phyloP scores from a whole-genome alignment of 2,888 invertebrate species.

The Cephus rjabovi region DNA sequence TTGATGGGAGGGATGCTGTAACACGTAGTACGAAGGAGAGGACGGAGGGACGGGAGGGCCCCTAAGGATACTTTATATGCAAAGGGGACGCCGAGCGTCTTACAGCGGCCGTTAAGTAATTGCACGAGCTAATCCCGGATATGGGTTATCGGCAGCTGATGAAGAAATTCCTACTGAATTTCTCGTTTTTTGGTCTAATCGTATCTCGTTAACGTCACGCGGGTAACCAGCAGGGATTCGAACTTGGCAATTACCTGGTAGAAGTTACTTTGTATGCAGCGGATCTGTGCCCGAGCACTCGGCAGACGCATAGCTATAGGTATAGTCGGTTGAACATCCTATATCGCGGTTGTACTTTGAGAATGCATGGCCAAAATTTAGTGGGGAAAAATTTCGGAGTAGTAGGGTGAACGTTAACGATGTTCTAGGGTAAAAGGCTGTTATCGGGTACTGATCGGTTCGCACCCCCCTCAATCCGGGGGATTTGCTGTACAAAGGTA shows the following conservation, averaged over 20 bases:
- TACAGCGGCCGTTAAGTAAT: constrained; percentile 51
- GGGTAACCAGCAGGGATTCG: neutral
- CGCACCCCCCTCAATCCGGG: no score
- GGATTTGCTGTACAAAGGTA: neutral
- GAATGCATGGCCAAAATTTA: no score
- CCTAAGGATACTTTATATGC: constrained; percentile 50
- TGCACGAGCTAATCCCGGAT: constrained; percentile 53
- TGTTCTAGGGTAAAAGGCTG: no score
- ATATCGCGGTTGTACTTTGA: neutral
- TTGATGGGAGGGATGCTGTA: constrained; percentile 27
- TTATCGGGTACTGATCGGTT: no score
- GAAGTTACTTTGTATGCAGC: constrained; percentile 2
- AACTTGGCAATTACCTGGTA: neutral
- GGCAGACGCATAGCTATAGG: neutral
- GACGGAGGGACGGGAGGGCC: neutral
- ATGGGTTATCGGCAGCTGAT: constrained; percentile 50
- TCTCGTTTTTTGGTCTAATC: constrained; percentile 33
- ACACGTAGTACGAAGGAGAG: constrained; percentile 28
- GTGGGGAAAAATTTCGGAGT: no score
- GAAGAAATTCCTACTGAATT: constrained; percentile 24
- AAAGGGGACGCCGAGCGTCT: constrained; percentile 46
- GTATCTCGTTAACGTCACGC: constrained; percentile 12
- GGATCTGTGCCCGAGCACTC: neutral
- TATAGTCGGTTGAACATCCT: neutral
- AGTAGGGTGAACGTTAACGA: no score